phyloP scores from a whole-genome alignment of 2,888 invertebrate genomes.

The Drosophila fulvimacula region DNA sequence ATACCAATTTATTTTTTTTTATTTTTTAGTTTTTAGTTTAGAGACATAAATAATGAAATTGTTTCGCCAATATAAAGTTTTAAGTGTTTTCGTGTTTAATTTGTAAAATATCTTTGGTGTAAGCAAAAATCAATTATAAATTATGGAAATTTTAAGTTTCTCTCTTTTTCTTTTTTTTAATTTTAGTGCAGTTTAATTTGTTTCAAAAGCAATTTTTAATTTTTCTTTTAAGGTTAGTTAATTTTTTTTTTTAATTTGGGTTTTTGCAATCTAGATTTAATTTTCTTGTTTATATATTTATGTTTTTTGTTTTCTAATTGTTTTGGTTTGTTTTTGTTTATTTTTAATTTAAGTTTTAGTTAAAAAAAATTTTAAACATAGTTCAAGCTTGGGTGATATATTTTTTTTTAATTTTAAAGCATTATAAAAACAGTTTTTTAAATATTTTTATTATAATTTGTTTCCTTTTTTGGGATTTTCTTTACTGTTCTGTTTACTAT shows the following conservation, averaged over 20 bases:
- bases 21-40: slow-evolving; percentile 36
- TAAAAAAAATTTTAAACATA: slow-evolving; percentile 7
- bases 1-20: slow-evolving; percentile 48
- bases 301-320: not conserved
- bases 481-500: slow-evolving; percentile 20
- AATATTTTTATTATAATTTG: slow-evolving; percentile 2
- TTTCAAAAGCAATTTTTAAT: slow-evolving; percentile 40
- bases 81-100: slow-evolving; percentile 50
- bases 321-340: not conserved
- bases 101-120: slow-evolving; percentile 62
- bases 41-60: slow-evolving; percentile 56
- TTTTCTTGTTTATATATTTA: slow-evolving; percentile 1
- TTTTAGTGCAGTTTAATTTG: slow-evolving; percentile 43
- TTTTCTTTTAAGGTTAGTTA: not conserved
- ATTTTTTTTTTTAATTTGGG: not conserved
- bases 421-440: slow-evolving; percentile 6
- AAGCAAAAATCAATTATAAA: slow-evolving; percentile 65
- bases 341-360: slow-evolving; percentile 11
- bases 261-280: slow-evolving; percentile 26
- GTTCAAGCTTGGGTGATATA: slow-evolving; percentile 13
- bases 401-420: not conserved
- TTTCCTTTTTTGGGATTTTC: not conserved
- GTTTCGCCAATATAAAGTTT: slow-evolving; percentile 77
- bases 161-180: slow-evolving; percentile 33
- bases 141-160: slow-evolving; percentile 28